These are phyloP conservation scores for Hylia prasina DNA, from an alignment of 2,113 vertebrate species.

Conservation along the genomic window DNA sequence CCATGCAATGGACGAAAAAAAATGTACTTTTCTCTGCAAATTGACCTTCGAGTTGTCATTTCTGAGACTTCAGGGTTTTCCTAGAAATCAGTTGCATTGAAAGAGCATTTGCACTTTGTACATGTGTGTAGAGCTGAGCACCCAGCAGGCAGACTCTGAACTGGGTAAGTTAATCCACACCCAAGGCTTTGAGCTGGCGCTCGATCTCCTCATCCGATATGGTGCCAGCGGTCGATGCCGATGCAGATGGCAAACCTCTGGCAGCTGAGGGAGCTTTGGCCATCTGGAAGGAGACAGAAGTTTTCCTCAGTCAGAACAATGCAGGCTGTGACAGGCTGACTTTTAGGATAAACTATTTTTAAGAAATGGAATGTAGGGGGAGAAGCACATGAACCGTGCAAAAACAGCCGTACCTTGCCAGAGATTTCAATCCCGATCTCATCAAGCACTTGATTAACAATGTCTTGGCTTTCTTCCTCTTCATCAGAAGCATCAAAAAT, in stretches of 20 bases:
- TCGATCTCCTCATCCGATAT: slow-evolving; percentile 98
- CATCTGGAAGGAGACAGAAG: slow-evolving; percentile 79
- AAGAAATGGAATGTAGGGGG: background rate
- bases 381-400: background rate
- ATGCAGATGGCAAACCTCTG: slow-evolving; percentile 80
- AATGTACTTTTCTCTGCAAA: background rate
- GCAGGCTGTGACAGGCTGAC: background rate
- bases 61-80: slow-evolving; percentile 37
- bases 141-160: background rate
- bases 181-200: slow-evolving; percentile 91
- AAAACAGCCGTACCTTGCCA: slow-evolving; percentile 81
- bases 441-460: slow-evolving; percentile 96
- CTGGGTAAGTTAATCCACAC: slow-evolving; percentile 81
- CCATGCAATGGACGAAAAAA: background rate
- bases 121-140: background rate
- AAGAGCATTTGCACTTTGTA: slow-evolving; percentile 37
- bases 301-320: background rate
- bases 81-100: slow-evolving; percentile 51
- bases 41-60: background rate
- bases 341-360: background rate
- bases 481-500: slow-evolving; percentile 96
- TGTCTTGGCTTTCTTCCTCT: slow-evolving; percentile 96
- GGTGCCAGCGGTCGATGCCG: slow-evolving; percentile 78
- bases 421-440: slow-evolving; percentile 98
- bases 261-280: slow-evolving; percentile 90